Conservation (phyloP, 2,888 invertebrate species). For the Lampropteryx suffumata region DNA sequence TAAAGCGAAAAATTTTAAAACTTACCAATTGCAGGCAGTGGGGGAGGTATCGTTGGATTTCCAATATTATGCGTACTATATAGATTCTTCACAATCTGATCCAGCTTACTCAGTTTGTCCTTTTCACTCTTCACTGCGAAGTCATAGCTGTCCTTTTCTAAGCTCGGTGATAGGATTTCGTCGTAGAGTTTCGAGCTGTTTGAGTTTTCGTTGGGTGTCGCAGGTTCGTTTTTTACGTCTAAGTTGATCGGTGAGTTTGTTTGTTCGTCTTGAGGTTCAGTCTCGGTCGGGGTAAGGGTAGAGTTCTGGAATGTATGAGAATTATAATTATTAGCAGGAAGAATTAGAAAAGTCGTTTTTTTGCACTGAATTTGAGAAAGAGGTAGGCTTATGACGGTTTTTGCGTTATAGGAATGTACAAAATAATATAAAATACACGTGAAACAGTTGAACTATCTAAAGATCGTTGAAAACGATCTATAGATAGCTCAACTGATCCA, state of each 20-base stretch:
- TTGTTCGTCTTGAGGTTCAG: conserved; percentile 46
- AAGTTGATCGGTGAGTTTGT: conserved; percentile 51
- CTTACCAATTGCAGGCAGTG: conserved; percentile 47
- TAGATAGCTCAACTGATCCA: too few species aligned
- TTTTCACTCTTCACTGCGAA: conserved; percentile 54
- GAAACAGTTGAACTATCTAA: too few species aligned
- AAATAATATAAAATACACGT: too few species aligned
- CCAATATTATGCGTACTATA: conserved; percentile 74
- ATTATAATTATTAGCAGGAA: too few species aligned
- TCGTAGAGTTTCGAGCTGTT: conserved; percentile 51
- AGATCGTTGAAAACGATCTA: too few species aligned
- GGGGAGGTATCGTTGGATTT: conserved; percentile 48
- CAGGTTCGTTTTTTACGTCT: conserved; percentile 51
- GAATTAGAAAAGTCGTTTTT: too few species aligned
- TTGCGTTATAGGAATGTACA: too few species aligned
- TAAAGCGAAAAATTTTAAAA: too few species aligned
- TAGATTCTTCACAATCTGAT: conserved; percentile 75
- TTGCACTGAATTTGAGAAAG: too few species aligned
- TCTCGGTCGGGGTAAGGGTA: conserved; percentile 57
- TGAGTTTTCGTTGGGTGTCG: conserved; percentile 50
- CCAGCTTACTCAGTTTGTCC: conserved; percentile 72
- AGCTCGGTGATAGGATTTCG: conserved; percentile 46
- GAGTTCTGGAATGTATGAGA: conserved; percentile 53
- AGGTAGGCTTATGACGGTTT: too few species aligned
- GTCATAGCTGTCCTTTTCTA: conserved; percentile 45